phyloP scores from a whole-genome alignment of 35 echinoderm and acorn worm species.

The Ptychodera flava region DNA sequence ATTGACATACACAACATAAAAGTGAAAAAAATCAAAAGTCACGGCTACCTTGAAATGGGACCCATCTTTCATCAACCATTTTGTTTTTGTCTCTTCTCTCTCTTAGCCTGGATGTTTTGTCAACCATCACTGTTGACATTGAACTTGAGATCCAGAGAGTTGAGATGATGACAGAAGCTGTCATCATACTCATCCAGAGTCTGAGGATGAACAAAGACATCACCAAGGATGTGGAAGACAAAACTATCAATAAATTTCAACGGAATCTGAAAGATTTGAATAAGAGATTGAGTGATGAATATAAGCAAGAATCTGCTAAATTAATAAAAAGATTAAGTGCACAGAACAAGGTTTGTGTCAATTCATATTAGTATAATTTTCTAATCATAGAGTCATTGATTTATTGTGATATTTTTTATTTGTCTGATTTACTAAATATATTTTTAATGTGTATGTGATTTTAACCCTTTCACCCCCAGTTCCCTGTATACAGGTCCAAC shows the following conservation, averaged over 20 bases:
- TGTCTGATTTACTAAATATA: no score
- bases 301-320: neutral
- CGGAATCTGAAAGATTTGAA: constrained; percentile 7
- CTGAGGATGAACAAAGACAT: neutral
- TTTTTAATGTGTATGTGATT: no score
- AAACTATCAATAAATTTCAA: neutral
- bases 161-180: neutral
- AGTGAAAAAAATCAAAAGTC: no score
- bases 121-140: constrained; percentile 13
- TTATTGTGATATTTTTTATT: no score
- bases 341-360: neutral
- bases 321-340: neutral
- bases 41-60: no score
- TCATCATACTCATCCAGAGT: neutral
- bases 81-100: no score
- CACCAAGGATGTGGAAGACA: neutral
- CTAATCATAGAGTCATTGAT: no score
- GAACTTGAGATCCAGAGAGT: constrained; percentile 8
- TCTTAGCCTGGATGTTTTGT: constrained; percentile 18
- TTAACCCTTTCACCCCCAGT: no score
- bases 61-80: no score
- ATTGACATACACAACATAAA: no score
- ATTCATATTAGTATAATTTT: no score
- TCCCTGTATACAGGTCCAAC: no score
- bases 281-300: constrained; percentile 6